phyloP scores from a whole-genome alignment of 2,113 vertebrate species.

The Austrofundulus limnaeus region DNA sequence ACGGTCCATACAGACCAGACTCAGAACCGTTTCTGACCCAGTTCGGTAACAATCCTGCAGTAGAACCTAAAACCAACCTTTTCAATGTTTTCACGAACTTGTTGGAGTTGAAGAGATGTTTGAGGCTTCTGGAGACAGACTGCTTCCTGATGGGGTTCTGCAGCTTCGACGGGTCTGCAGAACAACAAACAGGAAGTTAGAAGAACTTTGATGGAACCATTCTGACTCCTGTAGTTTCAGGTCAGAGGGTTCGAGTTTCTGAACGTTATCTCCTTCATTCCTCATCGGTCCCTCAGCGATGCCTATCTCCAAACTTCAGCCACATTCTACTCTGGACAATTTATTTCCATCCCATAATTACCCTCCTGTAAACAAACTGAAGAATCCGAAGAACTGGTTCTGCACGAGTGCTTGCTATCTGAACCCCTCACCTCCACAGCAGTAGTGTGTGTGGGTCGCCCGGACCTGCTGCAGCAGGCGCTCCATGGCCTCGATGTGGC shows the following conservation, averaged over 20 bases:
- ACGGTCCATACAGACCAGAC: not conserved
- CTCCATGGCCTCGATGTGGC: constrained; percentile 92
- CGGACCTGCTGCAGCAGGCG: constrained; percentile 92
- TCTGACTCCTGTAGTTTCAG: not conserved
- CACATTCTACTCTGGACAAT: constrained; percentile 69
- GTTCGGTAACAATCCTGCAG: no score
- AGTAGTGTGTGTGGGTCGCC: constrained; percentile 87
- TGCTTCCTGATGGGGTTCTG: constrained; percentile 94
- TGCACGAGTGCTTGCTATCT: not conserved
- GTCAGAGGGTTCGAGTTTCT: constrained; percentile 32
- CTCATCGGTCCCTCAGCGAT: constrained; percentile 56
- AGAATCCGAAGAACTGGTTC: constrained; percentile 15
- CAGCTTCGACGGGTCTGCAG: constrained; percentile 86
- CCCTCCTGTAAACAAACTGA: constrained; percentile 69
- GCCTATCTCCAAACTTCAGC: constrained; percentile 70
- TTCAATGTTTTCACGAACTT: constrained; percentile 98
- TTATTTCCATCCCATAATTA: constrained; percentile 71
- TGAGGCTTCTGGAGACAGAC: constrained; percentile 94
- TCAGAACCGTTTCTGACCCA: no score
- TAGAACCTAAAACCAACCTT: constrained; percentile 76
- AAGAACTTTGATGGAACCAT: not conserved
- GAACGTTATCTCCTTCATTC: constrained; percentile 24
- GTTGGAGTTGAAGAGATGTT: constrained; percentile 97
- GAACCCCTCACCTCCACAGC: constrained; percentile 90
- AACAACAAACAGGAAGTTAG: not conserved